Conservation (phyloP, 2,797 vertebrate species). For the Petrocephalus sullivani region DNA sequence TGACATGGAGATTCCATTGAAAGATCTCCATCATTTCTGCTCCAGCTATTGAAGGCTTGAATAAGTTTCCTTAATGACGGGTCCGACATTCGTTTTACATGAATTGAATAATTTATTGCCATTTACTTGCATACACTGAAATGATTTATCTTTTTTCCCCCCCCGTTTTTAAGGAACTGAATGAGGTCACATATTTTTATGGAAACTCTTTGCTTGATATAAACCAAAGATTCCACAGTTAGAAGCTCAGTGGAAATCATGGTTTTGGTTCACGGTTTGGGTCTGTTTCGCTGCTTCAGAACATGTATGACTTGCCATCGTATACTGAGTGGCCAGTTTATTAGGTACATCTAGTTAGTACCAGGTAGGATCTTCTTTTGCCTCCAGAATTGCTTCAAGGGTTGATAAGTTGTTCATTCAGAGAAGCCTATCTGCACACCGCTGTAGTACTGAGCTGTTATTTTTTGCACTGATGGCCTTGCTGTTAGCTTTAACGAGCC, state of each 20-base stretch:
- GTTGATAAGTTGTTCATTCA: neutral
- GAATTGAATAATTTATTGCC: neutral
- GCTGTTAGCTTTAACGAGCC: conserved; percentile 1
- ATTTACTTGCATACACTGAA: neutral
- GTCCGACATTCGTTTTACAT: neutral
- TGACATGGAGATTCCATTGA: neutral
- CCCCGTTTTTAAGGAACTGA: neutral
- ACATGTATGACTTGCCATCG: neutral
- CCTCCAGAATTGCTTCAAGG: neutral
- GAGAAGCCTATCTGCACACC: neutral
- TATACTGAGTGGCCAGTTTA: neutral
- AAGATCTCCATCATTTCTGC: conserved; percentile 2
- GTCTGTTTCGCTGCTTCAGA: neutral
- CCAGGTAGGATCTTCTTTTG: neutral
- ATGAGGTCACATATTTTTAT: neutral
- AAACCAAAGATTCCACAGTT: neutral
- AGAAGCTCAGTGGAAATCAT: neutral
- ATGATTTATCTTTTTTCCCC: neutral
- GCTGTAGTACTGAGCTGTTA: neutral
- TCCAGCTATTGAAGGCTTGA: neutral
- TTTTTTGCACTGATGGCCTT: neutral
- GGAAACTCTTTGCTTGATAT: neutral
- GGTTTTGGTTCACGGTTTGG: neutral
- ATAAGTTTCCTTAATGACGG: neutral
- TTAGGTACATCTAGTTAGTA: neutral